Base-by-base conservation (phyloP, 1,140 invertebrate genomes). In the Pseudomyrmex gracilis region DNA sequence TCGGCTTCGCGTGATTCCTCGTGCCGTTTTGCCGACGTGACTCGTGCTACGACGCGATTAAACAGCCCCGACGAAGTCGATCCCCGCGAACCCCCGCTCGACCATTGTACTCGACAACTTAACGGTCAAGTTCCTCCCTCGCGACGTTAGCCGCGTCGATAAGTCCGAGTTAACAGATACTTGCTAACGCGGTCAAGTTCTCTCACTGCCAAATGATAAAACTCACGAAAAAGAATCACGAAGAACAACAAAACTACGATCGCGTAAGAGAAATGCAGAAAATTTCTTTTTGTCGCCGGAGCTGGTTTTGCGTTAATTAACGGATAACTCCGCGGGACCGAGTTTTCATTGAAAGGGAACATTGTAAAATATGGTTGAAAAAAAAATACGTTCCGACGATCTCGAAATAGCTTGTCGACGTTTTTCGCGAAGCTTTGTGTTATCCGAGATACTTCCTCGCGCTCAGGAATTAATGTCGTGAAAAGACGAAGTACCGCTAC, bases 1-100 rank as follows among this genome's bases (percentile, higher is more conserved):
- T 66, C 51, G 47, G 43, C 34, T 68, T 86, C 45, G 85, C 85
- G 82, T 84, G 82, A 84, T 78, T 53, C 20, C 20, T 49, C 34
- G 43, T 47, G 24, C 60, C 51, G 20, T 85, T 80, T 58, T 43
- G 22, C 49, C 53, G 22, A 82, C 61, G 51, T 83, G 55, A 53
- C 47, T 63, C 82, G 45, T 77, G 63, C 51, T 43, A 70, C 49
- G 15, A 78, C 17, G 20, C 53, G 49, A 78, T 78, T 84, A 78
- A 78, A 53, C n/a, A 77, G 61, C 20, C 15, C 15, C 60, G n/a
- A 20, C 17, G 9, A 64, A 73, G 24, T 53, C 17, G 13, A 73
- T 55, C 60, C 61, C 13, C 12, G 8, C 8, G 4, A 61, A 47
- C 2, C 9, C 22, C 24, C 13, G 8, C 49, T n/a, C n/a, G 17